Evolutionary conservation across 2,113 vertebrate species (phyloP).

Genomic region (Marmota flaviventris): DNA sequence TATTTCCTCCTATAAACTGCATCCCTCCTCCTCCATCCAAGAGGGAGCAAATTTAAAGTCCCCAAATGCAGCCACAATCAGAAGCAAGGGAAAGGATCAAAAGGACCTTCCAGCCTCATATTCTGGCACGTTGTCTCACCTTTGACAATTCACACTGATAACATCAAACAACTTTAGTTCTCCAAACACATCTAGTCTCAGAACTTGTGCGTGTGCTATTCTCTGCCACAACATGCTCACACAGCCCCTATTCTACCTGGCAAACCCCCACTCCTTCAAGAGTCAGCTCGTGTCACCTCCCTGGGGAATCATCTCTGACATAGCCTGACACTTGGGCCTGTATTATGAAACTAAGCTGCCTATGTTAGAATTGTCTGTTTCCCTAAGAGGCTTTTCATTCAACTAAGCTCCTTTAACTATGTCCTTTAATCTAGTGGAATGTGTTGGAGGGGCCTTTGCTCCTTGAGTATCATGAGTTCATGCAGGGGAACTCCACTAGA

Average conservation of each 20-base stretch:
- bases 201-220: not conserved
- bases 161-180: not conserved
- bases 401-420: not conserved
- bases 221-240: not conserved
- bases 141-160: not conserved
- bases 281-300: not conserved
- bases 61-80: not conserved
- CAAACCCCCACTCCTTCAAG: conserved; percentile 5
- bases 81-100: not conserved
- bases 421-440: not conserved
- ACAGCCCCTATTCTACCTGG: not conserved
- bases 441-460: not conserved
- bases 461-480: not conserved
- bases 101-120: not conserved
- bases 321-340: not conserved
- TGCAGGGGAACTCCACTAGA: not conserved
- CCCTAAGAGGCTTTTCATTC: not conserved
- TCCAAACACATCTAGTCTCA: not conserved
- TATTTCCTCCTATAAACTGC: not conserved
- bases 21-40: not conserved
- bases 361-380: not conserved
- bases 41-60: not conserved
- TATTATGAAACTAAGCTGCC: not conserved
- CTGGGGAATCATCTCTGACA: not conserved
- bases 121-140: not conserved